These are phyloP conservation scores for Xanthorhoe spadicearia DNA, from an alignment of 2,888 invertebrate genomes.

Conservation along the genomic window DNA sequence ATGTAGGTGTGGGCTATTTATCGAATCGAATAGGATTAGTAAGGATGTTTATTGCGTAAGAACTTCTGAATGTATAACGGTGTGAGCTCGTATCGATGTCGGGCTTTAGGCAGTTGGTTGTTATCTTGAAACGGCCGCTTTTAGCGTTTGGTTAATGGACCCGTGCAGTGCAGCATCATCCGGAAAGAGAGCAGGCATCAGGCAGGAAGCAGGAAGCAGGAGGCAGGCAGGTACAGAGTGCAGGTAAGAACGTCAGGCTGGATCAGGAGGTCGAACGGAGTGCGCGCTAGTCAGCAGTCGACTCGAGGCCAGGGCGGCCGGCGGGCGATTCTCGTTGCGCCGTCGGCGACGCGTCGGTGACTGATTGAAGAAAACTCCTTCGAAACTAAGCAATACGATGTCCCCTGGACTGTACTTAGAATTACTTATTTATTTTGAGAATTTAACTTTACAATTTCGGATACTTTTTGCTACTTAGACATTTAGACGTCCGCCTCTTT, in stretches of 20 bases:
- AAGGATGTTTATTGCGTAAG: slow-evolving; percentile 76
- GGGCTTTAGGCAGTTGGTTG: slow-evolving; percentile 75
- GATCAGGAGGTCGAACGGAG: slow-evolving; percentile 60
- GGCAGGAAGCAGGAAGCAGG: slow-evolving; percentile 7
- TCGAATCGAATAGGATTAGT: slow-evolving; percentile 75
- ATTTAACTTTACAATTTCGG: slow-evolving; percentile 79
- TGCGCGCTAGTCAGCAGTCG: slow-evolving; percentile 62
- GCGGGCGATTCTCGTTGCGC: slow-evolving; percentile 53
- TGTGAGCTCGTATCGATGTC: slow-evolving; percentile 74
- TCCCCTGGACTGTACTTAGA: slow-evolving; percentile 83
- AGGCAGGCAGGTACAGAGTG: slow-evolving; percentile 25
- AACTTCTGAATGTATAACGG: slow-evolving; percentile 74
- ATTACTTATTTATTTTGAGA: slow-evolving; percentile 84
- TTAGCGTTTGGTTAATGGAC: slow-evolving; percentile 74
- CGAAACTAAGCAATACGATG: slow-evolving; percentile 76
- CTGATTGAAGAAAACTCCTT: slow-evolving; percentile 77
- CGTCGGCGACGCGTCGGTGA: slow-evolving; percentile 77
- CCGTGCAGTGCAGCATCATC: slow-evolving; percentile 71
- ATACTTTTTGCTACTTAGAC: slow-evolving; percentile 78
- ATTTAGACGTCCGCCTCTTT: slow-evolving; percentile 80
- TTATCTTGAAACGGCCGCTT: slow-evolving; percentile 72
- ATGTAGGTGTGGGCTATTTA: slow-evolving; percentile 82
- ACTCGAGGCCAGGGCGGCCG: slow-evolving; percentile 62
- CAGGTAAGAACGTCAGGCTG: slow-evolving; percentile 51
- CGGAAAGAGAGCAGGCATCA: slow-evolving; percentile 53